These are phyloP conservation scores for Xyrauchen texanus DNA, from an alignment of 2,113 vertebrate genomes.

Conservation along the genomic window DNA sequence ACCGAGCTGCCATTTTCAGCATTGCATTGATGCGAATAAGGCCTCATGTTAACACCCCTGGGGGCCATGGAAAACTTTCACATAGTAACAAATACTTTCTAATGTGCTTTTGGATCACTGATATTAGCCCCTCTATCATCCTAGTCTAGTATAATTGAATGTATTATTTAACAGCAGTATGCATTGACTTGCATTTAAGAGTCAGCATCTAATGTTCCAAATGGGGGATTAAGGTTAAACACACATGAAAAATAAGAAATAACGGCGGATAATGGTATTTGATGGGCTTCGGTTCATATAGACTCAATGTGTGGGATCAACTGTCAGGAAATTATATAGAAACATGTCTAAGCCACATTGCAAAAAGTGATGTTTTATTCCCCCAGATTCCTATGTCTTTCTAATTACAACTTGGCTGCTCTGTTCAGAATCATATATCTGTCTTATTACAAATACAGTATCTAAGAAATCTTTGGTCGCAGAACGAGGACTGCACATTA, in stretches of 20 bases:
- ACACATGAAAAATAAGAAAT: too few species aligned
- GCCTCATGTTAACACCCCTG: slow-evolving; percentile 28
- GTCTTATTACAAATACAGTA: too few species aligned
- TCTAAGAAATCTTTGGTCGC: too few species aligned
- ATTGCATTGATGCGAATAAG: slow-evolving; percentile 56
- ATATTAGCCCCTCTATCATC: not conserved
- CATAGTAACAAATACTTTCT: slow-evolving; percentile 20
- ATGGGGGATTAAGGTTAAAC: not conserved
- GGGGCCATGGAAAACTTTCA: slow-evolving; percentile 43
- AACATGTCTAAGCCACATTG: not conserved
- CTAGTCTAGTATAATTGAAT: not conserved
- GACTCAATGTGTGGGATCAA: slow-evolving; percentile 8
- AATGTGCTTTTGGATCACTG: not conserved
- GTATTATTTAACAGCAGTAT: not conserved
- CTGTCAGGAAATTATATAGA: slow-evolving; percentile 27
- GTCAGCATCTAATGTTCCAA: not conserved
- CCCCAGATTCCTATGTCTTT: slow-evolving; percentile 36
- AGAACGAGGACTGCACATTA: too few species aligned
- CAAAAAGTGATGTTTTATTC: not conserved
- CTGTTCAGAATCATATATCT: not conserved
- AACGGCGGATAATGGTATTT: too few species aligned
- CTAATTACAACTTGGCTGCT: slow-evolving; percentile 50
- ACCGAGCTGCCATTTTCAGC: slow-evolving; percentile 59
- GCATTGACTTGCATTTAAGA: slow-evolving; percentile 10
- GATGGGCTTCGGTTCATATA: too few species aligned